These are phyloP conservation scores for Podabrus alpinus DNA, from an alignment of 2,888 invertebrate species.

Conservation along the genomic window DNA sequence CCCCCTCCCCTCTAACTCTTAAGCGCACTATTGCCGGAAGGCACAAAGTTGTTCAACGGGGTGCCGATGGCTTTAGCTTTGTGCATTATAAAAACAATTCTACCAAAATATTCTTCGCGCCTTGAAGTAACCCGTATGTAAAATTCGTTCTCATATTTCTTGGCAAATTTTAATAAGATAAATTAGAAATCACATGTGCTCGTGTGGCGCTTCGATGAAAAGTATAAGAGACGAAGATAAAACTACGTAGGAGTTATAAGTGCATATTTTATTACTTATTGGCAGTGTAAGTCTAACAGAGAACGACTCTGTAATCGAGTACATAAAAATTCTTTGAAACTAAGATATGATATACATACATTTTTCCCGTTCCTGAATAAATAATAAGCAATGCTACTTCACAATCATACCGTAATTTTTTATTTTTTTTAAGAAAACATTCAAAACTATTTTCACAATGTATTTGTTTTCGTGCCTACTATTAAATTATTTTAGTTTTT, in stretches of 20 bases:
- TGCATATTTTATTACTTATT: constrained; percentile 50
- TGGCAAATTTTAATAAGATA: constrained; percentile 12
- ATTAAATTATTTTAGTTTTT: neutral
- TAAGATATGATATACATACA: constrained; percentile 15
- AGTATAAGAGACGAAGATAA: constrained; percentile 28
- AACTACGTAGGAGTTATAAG: constrained; percentile 39
- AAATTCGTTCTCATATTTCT: constrained; percentile 6
- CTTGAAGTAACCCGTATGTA: neutral
- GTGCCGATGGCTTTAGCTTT: constrained; percentile 24
- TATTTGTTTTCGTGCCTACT: neutral
- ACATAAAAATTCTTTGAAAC: constrained; percentile 35
- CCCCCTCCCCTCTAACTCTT: constrained; percentile 34
- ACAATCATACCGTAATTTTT: neutral
- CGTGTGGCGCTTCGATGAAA: constrained; percentile 22
- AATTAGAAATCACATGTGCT: constrained; percentile 30
- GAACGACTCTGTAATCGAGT: constrained; percentile 37
- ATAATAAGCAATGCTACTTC: constrained; percentile 4
- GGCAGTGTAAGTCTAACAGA: constrained; percentile 41
- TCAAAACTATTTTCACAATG: neutral
- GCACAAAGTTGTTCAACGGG: constrained; percentile 25
- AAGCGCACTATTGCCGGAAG: constrained; percentile 30
- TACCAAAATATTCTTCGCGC: constrained; percentile 18
- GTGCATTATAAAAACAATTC: neutral
- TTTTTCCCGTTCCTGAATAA: constrained; percentile 9
- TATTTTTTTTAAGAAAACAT: neutral